Percentiles rank a stretch among this genome's conserved stretches.
These are phyloP conservation scores for Nannospalax galili DNA, from an alignment of 2,113 vertebrate species.

Conservation along the genomic window DNA sequence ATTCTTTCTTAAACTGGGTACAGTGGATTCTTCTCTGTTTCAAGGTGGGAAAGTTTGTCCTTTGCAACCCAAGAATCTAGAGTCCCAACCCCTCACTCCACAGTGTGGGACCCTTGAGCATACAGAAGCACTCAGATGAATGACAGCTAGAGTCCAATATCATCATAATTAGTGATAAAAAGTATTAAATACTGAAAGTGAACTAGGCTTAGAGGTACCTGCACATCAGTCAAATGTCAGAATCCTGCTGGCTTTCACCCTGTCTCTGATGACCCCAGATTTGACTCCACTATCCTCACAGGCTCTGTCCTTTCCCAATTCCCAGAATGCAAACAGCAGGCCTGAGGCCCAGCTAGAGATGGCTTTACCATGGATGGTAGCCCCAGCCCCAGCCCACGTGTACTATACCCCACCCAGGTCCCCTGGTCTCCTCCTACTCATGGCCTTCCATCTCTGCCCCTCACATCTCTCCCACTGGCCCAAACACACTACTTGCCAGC, in stretches of 20 bases:
- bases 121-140: neutral
- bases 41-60: neutral
- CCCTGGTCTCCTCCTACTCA: neutral
- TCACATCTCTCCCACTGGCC: neutral
- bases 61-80: neutral
- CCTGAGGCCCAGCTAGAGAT: neutral
- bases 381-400: fast-evolving
- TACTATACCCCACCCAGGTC: neutral
- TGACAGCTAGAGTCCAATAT: neutral
- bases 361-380: neutral
- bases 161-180: neutral
- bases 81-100: neutral
- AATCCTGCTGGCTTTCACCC: neutral
- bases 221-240: neutral
- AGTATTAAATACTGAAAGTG: neutral
- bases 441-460: neutral
- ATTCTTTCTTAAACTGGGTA: too few species aligned
- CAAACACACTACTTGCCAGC: neutral
- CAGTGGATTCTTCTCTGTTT: neutral
- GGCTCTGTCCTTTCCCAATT: neutral
- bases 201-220: neutral
- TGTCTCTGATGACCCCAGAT: neutral
- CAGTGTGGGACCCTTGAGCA: neutral
- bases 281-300: neutral
- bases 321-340: neutral